Conservation (phyloP, 2,888 invertebrate species). For the Luperina testacea region DNA sequence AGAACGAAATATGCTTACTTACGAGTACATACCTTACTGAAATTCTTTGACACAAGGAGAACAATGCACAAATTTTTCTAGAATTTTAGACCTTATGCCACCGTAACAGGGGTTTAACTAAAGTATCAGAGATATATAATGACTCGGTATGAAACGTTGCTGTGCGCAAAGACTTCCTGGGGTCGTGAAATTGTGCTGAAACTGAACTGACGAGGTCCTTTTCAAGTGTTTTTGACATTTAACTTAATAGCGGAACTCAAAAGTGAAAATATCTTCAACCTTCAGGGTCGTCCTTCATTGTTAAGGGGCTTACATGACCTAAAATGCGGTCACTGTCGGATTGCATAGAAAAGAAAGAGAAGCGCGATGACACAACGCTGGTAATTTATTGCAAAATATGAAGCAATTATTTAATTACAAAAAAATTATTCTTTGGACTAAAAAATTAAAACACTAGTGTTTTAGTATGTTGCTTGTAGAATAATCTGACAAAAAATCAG, state of each 20-base stretch:
- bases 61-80: neutral
- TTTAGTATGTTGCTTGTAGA: too few relatives aligned
- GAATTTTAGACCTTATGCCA: slow-evolving; percentile 12
- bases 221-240: slow-evolving; percentile 43
- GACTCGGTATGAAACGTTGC: slow-evolving; percentile 8
- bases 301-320: too few relatives aligned
- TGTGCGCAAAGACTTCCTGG: slow-evolving; percentile 31
- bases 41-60: slow-evolving; percentile 8
- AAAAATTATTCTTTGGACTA: too few relatives aligned
- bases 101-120: slow-evolving; percentile 12
- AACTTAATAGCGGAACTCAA: slow-evolving; percentile 5
- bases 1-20: slow-evolving; percentile 6
- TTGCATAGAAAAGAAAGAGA: too few relatives aligned
- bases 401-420: too few relatives aligned
- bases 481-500: too few relatives aligned
- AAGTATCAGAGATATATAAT: slow-evolving; percentile 12
- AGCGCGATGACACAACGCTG: too few relatives aligned
- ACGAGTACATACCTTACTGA: slow-evolving; percentile 10
- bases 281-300: slow-evolving; percentile 8
- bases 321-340: too few relatives aligned
- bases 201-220: slow-evolving; percentile 32
- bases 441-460: too few relatives aligned
- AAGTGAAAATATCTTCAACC: slow-evolving; percentile 26
- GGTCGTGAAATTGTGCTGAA: slow-evolving; percentile 47
- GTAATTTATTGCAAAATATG: too few relatives aligned